Evolutionary conservation across 92 coral and sea anemone species (phyloP).

Genomic region (Zoanthus sansibaricus): DNA sequence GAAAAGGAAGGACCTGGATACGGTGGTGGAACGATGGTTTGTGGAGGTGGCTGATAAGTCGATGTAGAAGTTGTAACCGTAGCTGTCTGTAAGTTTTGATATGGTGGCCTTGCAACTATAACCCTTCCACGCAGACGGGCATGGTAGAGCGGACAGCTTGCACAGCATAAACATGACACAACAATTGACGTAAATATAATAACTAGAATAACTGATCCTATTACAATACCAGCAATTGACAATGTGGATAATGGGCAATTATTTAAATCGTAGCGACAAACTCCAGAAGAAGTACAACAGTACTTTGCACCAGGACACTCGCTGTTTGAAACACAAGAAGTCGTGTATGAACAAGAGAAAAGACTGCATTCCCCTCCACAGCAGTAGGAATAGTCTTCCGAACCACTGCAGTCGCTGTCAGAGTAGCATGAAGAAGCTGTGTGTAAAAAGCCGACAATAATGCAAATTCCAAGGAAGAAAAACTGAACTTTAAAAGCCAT

Average conservation of each 20-base stretch:
- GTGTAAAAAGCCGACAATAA: too few species aligned
- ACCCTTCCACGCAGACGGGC: background rate
- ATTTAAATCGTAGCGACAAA: background rate
- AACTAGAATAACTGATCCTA: background rate
- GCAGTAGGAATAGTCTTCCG: too few species aligned
- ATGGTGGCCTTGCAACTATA: background rate
- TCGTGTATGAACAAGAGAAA: slow-evolving; percentile 10
- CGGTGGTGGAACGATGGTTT: slow-evolving; percentile 1
- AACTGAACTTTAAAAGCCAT: too few species aligned
- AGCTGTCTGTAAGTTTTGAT: background rate
- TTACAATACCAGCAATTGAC: background rate
- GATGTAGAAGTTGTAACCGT: background rate
- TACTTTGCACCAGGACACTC: background rate
- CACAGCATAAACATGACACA: background rate
- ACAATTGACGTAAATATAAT: background rate
- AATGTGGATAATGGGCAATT: slow-evolving; percentile 3
- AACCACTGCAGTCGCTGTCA: too few species aligned
- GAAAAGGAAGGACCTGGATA: background rate
- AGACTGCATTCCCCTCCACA: background rate
- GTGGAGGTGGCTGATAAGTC: background rate
- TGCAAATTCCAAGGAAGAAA: too few species aligned
- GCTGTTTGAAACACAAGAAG: background rate
- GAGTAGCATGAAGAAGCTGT: too few species aligned
- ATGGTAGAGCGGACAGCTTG: slow-evolving; percentile 15
- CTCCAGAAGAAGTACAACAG: slow-evolving; percentile 23